phyloP scores from a whole-genome alignment of 2,888 invertebrate species.

The Phaedon cochleariae region DNA sequence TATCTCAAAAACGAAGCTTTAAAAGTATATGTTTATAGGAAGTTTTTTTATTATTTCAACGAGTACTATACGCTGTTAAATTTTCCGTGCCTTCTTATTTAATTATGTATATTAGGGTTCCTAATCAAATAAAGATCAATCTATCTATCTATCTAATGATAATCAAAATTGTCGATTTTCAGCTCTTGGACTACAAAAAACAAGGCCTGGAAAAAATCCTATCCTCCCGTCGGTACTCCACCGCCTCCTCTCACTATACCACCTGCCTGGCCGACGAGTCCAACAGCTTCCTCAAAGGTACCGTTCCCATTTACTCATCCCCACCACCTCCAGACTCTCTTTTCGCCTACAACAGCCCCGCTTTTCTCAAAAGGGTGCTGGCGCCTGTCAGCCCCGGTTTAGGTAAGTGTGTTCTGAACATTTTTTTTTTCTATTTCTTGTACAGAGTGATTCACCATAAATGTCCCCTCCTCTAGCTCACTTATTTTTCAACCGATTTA shows the following conservation, averaged over 20 bases:
- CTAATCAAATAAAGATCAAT: no score
- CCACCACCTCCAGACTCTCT: slow-evolving; percentile 16
- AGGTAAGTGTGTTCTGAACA: neutral
- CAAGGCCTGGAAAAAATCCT: slow-evolving; percentile 37
- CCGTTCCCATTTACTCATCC: slow-evolving; percentile 34
- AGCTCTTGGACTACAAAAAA: slow-evolving; percentile 40
- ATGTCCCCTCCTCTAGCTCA: no score
- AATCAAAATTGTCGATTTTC: slow-evolving; percentile 23
- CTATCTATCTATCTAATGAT: no score
- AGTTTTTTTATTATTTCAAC: no score
- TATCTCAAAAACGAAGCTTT: no score
- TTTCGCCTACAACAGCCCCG: slow-evolving; percentile 17
- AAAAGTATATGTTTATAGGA: no score
- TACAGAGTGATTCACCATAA: no score
- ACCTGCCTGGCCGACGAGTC: slow-evolving; percentile 32
- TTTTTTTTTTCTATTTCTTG: no score
- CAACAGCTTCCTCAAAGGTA: slow-evolving; percentile 33
- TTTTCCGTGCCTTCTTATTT: no score
- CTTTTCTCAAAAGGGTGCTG: slow-evolving; percentile 17
- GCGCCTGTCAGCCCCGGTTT: slow-evolving; percentile 20
- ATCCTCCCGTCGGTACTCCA: slow-evolving; percentile 32
- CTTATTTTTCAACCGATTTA: no score
- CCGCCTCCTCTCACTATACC: slow-evolving; percentile 31
- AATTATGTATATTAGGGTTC: no score
- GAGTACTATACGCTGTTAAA: no score